These are phyloP conservation scores for Phrynosoma platyrhinos DNA, from an alignment of 2,113 vertebrate genomes.

Conservation along the genomic window DNA sequence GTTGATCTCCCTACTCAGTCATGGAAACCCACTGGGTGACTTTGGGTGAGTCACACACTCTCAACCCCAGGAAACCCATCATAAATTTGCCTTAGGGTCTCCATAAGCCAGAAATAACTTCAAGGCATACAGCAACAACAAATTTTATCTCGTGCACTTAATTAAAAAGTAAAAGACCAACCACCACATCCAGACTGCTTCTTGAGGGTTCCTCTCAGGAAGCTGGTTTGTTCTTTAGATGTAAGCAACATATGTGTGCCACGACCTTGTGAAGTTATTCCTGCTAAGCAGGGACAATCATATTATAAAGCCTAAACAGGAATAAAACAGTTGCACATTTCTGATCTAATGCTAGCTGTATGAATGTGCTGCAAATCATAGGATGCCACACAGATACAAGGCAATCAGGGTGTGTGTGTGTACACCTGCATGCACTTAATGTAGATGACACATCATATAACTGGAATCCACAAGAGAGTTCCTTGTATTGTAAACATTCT, in stretches of 20 bases:
- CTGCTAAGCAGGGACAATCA: not conserved
- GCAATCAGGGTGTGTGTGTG: not conserved
- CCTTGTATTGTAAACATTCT: slow-evolving; percentile 4
- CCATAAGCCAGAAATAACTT: no score
- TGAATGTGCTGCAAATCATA: slow-evolving; percentile 8
- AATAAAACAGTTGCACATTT: not conserved
- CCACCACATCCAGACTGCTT: not conserved
- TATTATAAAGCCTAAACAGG: not conserved
- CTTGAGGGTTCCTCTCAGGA: not conserved
- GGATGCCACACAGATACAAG: not conserved
- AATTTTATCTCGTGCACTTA: not conserved
- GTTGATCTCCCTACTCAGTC: no score
- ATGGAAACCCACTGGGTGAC: no score
- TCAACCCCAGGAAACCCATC: no score
- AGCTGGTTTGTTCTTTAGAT: not conserved
- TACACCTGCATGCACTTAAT: not conserved
- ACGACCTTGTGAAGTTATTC: not conserved
- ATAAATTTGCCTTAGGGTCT: no score
- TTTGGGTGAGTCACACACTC: no score
- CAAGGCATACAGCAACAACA: no score
- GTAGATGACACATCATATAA: not conserved
- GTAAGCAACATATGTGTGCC: not conserved
- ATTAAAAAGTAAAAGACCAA: not conserved
- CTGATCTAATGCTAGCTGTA: not conserved
- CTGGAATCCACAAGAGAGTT: not conserved